Base-by-base conservation (phyloP, 1,140 invertebrate genomes). In the Marisa cornuarietis region DNA sequence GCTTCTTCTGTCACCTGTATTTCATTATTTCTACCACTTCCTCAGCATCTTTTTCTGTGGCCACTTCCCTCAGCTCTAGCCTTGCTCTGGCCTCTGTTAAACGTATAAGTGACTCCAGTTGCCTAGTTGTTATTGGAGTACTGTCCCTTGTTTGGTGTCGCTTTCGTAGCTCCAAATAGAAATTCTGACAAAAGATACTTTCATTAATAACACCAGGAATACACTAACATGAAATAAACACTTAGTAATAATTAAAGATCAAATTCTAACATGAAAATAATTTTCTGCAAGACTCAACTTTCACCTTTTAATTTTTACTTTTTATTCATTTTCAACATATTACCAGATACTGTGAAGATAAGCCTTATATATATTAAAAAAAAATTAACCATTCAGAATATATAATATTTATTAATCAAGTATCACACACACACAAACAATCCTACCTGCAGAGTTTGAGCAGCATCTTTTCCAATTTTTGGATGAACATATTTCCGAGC, bases 401-500 rank as follows among this genome's bases (percentile, higher is more conserved):
- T 42, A 42, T 42, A 42, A 42, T 6, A 42, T 42, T 42, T 42
- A 42, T 42, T 6, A 42, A 58, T 58, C 4, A 58, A 58, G 31
- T 42, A 42, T 42, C 31, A 42, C 6, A 6, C 31, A 42, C 2
- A 58, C 31, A 42, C 6, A 6, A 2, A 42, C 2, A 58, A 58
- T 72, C 58, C 74, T 80, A 90, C 89, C 88, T 90, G 94, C 18
- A 98, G 87, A 11, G 94, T 89, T 79, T 92, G 90, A 10, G 93
- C 94, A 24, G 97, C 96, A 72, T 94, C 93, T 26, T 86, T 87
- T 71, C 93, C 94, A 71, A 99, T 91, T 87, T 93, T 93, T 20
- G 97, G 96, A 84, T 95, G 94, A 0, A 98, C 95, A 92, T 97
- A 96, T 90, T 96, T 95, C 76, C 95, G 93, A 1, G 97, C 96